A percentile compares a stretch with the other conserved stretches of the same genome.
Evolutionary conservation across 2,797 vertebrate genomes (phyloP).

Genomic region (Heliangelus exortis): DNA sequence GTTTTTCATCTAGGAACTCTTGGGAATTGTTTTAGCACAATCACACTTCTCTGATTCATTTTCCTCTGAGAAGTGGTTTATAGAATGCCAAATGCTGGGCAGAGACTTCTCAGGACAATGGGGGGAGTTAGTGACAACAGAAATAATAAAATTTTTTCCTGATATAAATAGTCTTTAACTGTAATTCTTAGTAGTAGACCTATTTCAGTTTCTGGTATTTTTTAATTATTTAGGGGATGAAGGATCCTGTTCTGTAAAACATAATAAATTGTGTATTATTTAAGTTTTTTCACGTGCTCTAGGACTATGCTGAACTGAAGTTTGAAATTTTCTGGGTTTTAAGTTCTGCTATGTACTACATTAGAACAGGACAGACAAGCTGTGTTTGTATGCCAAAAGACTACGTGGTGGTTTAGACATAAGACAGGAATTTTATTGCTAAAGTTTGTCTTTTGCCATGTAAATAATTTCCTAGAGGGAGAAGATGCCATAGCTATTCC

Average conservation of each 20-base stretch:
- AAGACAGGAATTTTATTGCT: neutral
- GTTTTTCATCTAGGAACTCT: slow-evolving; percentile 46
- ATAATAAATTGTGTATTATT: neutral
- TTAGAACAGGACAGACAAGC: neutral
- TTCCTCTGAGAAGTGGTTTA: slow-evolving; percentile 33
- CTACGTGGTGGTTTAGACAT: neutral
- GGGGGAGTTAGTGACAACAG: neutral
- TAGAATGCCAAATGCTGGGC: slow-evolving; percentile 11
- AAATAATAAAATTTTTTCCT: neutral
- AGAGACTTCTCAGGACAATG: neutral
- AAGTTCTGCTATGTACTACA: rapidly evolving
- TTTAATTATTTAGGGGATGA: neutral
- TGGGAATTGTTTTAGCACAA: slow-evolving; percentile 46
- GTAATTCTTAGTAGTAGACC: neutral
- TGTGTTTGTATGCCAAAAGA: neutral
- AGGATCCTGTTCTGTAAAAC: neutral
- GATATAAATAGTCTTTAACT: neutral
- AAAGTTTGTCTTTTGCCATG: neutral
- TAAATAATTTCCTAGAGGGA: neutral
- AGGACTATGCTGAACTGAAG: neutral
- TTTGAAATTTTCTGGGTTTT: neutral
- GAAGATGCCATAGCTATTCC: neutral
- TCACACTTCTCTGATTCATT: slow-evolving; percentile 14
- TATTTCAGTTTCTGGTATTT: neutral
- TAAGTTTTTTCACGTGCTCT: neutral